Base-by-base conservation (phyloP, 1,140 invertebrate genomes). In the Campoletis sonorensis region DNA sequence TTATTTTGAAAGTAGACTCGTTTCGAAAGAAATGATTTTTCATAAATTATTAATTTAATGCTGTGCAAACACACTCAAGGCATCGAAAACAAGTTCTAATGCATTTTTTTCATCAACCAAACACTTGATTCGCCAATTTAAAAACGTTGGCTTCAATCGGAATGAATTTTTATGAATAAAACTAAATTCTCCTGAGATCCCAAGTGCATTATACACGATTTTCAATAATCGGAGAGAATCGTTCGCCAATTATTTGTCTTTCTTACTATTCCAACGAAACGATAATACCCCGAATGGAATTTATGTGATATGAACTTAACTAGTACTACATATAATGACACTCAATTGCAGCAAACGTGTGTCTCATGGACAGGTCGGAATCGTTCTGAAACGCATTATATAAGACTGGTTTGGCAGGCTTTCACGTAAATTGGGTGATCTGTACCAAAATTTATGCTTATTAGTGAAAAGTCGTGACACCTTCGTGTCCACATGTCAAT, bases 371-470 rank as follows among this genome's bases (percentile, higher is more conserved):
- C 51, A 54, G 18, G 1, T 54, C 18, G 18, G 10, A 54, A 54
- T 54, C 51, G 51, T 54, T n/a, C 51, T 54, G 16, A 54, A 54
- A 54, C 7, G 2, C 51, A n/a, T 54, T 4, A 54, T 45, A 45
- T 54, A 8, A 54, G 51, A 54, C 51, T 54, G 51, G 51, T 54
- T 54, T 54, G 51, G 18, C 51, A 54, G 51, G 51, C 51, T 54
- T 54, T 54, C 51, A 54, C n/a, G 51, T 54, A 54, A 54, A 54
- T 54, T 54, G 51, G 51, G n/a, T 21, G 51, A 54, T 54, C 51
- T 54, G 16, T 54, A 54, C 51, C 18, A 1, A 54, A 54, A 54
- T 54, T 54, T 54, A 54, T n/a, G 51, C 51, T 54, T 54, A 54
- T 54, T 54, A 21, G 18, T 54, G n/a, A 2, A 18, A n/a, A 54